phyloP scores from a whole-genome alignment of 2,797 vertebrate species.

The Coluber constrictor region DNA sequence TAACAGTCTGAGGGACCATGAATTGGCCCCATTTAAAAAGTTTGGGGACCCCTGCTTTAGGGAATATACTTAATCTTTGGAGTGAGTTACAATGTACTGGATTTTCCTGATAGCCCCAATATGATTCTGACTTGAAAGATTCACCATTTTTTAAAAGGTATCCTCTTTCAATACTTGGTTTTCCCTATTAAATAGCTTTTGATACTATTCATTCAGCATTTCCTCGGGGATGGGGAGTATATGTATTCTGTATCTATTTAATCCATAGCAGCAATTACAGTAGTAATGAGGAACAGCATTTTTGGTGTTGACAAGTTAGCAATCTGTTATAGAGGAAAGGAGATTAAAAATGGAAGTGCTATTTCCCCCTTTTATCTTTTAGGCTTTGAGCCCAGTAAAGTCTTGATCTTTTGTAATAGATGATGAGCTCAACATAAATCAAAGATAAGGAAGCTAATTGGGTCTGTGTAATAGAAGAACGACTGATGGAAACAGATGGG shows the following conservation, averaged over 20 bases:
- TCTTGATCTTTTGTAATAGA: background rate
- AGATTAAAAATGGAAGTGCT: background rate
- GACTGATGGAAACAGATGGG: background rate
- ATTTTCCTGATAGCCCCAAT: background rate
- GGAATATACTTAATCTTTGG: background rate
- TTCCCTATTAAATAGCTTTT: background rate
- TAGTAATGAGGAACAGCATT: background rate
- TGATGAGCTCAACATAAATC: background rate
- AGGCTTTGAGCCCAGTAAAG: background rate
- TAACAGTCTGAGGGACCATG: too few species aligned
- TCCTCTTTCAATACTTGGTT: background rate
- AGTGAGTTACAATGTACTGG: background rate
- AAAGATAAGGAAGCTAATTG: background rate
- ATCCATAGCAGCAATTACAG: background rate
- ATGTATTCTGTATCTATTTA: background rate
- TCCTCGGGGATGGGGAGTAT: background rate
- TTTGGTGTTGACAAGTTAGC: background rate
- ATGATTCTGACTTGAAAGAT: background rate
- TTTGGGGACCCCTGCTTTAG: too few species aligned
- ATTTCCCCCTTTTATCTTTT: background rate
- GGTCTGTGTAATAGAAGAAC: background rate
- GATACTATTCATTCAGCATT: background rate
- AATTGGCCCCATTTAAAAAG: too few species aligned
- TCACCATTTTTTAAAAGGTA: background rate
- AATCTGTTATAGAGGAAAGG: background rate